These are phyloP conservation scores for Cepaea hortensis DNA, from an alignment of 2,888 invertebrate genomes.

Conservation along the genomic window DNA sequence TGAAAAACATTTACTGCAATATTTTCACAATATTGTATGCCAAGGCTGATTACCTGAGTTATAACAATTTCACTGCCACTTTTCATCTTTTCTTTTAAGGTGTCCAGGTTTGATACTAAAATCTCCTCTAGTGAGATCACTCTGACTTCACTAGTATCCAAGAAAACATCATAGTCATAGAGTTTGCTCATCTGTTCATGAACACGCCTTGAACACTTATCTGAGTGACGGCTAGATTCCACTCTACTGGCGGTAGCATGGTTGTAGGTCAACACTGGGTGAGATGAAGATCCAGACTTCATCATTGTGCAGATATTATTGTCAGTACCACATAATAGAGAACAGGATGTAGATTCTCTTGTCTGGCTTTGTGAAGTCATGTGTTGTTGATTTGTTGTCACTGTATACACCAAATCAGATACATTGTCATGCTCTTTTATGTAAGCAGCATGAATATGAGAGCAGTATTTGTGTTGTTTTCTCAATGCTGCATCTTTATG, in stretches of 20 bases:
- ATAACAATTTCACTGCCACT: slow-evolving; percentile 47
- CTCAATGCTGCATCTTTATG: neutral
- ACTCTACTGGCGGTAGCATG: neutral
- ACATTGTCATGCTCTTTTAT: neutral
- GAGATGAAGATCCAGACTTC: neutral
- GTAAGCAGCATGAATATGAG: neutral
- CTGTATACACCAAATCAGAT: neutral
- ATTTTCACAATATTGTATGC: neutral
- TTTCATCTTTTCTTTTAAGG: slow-evolving; percentile 47
- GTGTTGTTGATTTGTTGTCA: neutral
- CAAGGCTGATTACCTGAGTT: slow-evolving; percentile 45
- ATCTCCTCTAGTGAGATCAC: slow-evolving; percentile 50
- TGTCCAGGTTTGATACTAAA: slow-evolving; percentile 47
- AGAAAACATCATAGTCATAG: neutral
- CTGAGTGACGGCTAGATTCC: neutral
- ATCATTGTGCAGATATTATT: neutral
- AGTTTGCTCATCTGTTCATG: neutral
- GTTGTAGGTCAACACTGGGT: neutral
- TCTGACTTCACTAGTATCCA: slow-evolving; percentile 40
- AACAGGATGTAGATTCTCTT: slow-evolving; percentile 10
- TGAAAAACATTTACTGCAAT: neutral
- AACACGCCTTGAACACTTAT: neutral
- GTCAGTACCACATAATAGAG: slow-evolving; percentile 20
- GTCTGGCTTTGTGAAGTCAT: neutral
- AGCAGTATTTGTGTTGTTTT: neutral